Evolutionary conservation across 2,797 vertebrate species (phyloP), one percentile per base, ranked within the genome.

Genomic region (Gallinago stenura): DNA sequence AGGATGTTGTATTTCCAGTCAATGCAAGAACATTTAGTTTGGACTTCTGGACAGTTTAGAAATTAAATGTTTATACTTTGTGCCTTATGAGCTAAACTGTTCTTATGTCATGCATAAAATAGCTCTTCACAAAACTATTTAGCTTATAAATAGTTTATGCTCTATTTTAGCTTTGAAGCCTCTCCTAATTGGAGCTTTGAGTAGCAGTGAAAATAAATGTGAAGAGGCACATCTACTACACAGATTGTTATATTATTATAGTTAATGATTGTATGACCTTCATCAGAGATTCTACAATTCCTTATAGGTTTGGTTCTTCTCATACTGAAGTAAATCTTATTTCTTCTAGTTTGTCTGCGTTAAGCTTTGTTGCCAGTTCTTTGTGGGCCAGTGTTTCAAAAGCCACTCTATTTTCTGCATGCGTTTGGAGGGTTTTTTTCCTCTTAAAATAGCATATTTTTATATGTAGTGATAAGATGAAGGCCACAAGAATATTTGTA

Each of bases 91-190:
- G 18, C n/a, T 70, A 61, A 90, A 58, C 9, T 72, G 13, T 66
- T 80, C 2, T 0, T 56, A 26, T 90, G 61, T 83, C 69, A 71
- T 46, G 83, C 91, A 41, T n/a, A 78, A 94, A 83, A 81, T 21
- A 89, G 18, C 28, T 86, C 50, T 64, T 83, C 15, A 45, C 8
- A 43, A 41, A 71, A 75, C 46, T 95, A 41, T 91, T 78, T 89
- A 21, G 18, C 9, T 87, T 91, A 45, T 20, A 80, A 94, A 80
- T 45, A 87, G 20, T 46, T 75, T 51, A 31, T 26, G 18, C 37
- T 50, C 7, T 30, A 22, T 76, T 85, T 66, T 57, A 60, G n/a
- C 25, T 83, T 90, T 68, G 66, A 80, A 78, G 15, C 11, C 26
- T 50, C 18, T 90, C 80, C 33, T 83, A 35, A 71, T 7, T 37